phyloP scores from a whole-genome alignment of 2,888 invertebrate species.

The Metacarcinus magister region DNA sequence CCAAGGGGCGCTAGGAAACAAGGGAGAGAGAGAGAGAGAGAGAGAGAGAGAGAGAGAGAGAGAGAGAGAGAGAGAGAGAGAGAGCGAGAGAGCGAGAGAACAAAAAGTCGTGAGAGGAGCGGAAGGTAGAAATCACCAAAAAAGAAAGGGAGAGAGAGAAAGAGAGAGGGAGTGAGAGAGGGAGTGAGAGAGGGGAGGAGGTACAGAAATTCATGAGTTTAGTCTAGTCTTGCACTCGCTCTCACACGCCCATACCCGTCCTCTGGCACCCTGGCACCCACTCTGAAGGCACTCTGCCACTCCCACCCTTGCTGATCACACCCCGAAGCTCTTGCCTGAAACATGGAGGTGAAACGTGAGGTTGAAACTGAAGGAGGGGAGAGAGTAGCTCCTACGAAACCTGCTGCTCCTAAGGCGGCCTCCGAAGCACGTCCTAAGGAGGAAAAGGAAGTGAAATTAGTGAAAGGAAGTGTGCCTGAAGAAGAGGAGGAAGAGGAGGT shows the following conservation, averaged over 20 bases:
- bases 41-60: slow-evolving; percentile 51
- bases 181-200: slow-evolving; percentile 36
- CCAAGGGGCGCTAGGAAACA: background rate
- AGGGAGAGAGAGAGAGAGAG: background rate
- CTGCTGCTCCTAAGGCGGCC: background rate
- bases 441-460: background rate
- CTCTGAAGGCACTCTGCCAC: background rate
- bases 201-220: background rate
- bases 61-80: slow-evolving; percentile 42
- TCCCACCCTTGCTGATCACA: background rate
- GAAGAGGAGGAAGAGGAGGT: slow-evolving; percentile 6
- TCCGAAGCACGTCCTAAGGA: background rate
- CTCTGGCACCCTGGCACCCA: background rate
- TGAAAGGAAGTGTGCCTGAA: background rate
- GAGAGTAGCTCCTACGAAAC: background rate
- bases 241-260: background rate
- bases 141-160: slow-evolving; percentile 50
- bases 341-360: background rate
- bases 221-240: slow-evolving; percentile 20
- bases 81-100: slow-evolving; percentile 47
- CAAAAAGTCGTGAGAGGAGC: background rate
- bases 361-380: background rate
- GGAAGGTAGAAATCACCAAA: background rate
- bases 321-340: background rate
- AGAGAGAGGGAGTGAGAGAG: slow-evolving; percentile 36